phyloP scores from a whole-genome alignment of 2,797 vertebrate genomes.

The Acrossocheilus wenchowensis region DNA sequence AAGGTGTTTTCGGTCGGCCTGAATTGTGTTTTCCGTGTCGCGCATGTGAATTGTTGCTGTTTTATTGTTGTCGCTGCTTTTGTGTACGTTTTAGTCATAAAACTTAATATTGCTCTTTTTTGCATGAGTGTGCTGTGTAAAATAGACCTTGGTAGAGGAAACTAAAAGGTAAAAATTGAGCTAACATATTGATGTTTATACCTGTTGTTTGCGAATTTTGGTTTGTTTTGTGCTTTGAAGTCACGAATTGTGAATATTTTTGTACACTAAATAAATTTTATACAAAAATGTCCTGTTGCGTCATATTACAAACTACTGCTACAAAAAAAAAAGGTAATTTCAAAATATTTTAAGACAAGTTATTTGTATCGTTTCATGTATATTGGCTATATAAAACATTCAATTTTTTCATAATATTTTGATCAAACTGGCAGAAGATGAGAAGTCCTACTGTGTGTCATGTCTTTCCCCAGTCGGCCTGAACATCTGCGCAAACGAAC shows the following conservation, averaged over 20 bases:
- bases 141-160: neutral
- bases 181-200: neutral
- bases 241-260: conserved; percentile 32
- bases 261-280: neutral
- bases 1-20: neutral
- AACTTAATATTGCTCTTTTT: neutral
- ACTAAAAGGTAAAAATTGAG: neutral
- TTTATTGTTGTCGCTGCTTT: conserved; percentile 1
- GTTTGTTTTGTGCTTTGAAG: neutral
- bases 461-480: neutral
- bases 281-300: neutral
- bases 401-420: neutral
- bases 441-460: conserved; percentile 23
- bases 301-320: neutral
- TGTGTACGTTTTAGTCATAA: neutral
- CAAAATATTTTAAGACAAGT: neutral
- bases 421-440: conserved; percentile 8
- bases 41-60: neutral
- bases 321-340: neutral
- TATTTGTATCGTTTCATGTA: neutral
- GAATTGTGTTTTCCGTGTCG: neutral
- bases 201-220: neutral
- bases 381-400: neutral
- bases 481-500: conserved; percentile 8
- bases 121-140: neutral